phyloP scores from a whole-genome alignment of 2,113 vertebrate species.

The Todiramphus saurophagus region DNA sequence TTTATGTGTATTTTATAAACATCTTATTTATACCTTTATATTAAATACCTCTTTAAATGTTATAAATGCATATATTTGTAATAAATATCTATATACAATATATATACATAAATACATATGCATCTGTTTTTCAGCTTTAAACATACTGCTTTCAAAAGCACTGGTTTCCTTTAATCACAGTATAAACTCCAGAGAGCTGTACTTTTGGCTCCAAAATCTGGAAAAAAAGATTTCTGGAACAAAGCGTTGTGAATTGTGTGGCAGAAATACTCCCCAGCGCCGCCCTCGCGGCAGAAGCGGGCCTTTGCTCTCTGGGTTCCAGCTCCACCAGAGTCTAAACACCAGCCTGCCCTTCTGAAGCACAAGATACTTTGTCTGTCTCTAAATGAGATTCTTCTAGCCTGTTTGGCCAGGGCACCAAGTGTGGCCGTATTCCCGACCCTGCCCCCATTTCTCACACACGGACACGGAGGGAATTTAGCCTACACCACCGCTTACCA shows the following conservation, averaged over 20 bases:
- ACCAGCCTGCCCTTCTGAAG: not conserved
- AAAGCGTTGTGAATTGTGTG: fast-evolving
- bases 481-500: fast-evolving
- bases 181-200: fast-evolving
- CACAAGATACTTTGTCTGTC: fast-evolving
- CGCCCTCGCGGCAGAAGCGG: fast-evolving
- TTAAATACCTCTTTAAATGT: not conserved
- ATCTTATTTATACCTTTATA: not conserved
- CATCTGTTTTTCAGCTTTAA: fast-evolving
- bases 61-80: not conserved
- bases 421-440: fast-evolving
- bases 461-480: fast-evolving
- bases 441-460: fast-evolving
- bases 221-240: not conserved
- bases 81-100: too few species aligned
- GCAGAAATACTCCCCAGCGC: not conserved
- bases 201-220: not conserved
- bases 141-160: fast-evolving
- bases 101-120: not conserved
- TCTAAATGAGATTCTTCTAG: fast-evolving
- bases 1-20: not conserved
- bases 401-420: not conserved
- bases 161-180: too few species aligned
- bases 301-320: not conserved
- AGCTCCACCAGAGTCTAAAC: not conserved